phyloP scores from a whole-genome alignment of 2,113 vertebrate species.

The cat (Felis catus) region DNA sequence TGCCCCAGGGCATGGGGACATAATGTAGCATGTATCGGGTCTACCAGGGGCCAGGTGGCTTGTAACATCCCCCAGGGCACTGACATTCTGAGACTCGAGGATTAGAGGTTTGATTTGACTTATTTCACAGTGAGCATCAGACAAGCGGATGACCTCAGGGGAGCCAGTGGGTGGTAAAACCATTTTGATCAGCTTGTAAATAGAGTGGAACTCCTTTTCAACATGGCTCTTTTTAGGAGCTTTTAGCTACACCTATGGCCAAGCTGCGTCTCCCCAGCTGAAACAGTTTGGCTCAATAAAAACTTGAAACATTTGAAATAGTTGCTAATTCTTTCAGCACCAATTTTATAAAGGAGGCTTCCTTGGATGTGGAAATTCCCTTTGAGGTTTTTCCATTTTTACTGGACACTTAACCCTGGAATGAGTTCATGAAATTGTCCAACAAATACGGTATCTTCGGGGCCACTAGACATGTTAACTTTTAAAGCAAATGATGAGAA shows the following conservation, averaged over 20 bases:
- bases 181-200: background rate
- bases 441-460: background rate
- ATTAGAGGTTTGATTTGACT: background rate
- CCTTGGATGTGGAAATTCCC: constrained; percentile 59
- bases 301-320: constrained; percentile 8
- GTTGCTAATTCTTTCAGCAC: constrained; percentile 50
- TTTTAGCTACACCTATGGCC: background rate
- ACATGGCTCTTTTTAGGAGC: background rate
- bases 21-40: background rate
- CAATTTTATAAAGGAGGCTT: constrained; percentile 40
- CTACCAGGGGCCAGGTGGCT: background rate
- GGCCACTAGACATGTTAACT: background rate
- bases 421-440: background rate
- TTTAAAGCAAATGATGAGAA: constrained; percentile 18
- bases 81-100: background rate
- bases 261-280: background rate
- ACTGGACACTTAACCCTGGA: constrained; percentile 48
- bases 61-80: background rate
- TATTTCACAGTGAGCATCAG: background rate
- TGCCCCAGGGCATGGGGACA: rapidly evolving
- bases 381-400: constrained; percentile 55
- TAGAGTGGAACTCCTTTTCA: background rate
- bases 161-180: background rate
- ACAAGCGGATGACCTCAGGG: background rate
- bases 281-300: constrained; percentile 49